phyloP scores from a whole-genome alignment of 2,113 vertebrate species.

The Fregata magnificens region DNA sequence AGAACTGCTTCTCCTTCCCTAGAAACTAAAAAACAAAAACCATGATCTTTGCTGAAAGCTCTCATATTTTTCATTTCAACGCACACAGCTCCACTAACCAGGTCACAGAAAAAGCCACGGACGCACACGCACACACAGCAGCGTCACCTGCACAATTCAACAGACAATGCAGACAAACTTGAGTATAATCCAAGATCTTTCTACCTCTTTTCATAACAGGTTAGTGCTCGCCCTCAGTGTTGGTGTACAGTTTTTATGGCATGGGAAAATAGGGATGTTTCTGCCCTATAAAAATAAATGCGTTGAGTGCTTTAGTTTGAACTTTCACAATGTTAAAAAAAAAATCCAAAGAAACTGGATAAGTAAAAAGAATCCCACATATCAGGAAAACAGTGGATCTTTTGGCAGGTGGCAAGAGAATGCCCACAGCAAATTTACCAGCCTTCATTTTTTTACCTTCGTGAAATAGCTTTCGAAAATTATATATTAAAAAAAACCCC shows the following conservation, averaged over 20 bases:
- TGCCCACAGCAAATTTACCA: slow-evolving; percentile 1
- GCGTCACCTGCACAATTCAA: slow-evolving; percentile 73
- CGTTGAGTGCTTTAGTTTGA: slow-evolving; percentile 81
- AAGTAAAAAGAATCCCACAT: slow-evolving; percentile 51
- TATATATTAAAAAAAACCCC: neutral
- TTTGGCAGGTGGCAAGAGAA: slow-evolving; percentile 42
- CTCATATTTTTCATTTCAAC: slow-evolving; percentile 59
- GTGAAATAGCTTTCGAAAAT: slow-evolving; percentile 71
- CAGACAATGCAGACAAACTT: slow-evolving; percentile 76
- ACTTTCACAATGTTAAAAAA: slow-evolving; percentile 52
- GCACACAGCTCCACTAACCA: slow-evolving; percentile 69
- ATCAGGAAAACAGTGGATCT: slow-evolving; percentile 56
- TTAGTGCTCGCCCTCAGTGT: slow-evolving; percentile 83
- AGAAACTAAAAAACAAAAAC: slow-evolving; percentile 65
- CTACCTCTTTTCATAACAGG: slow-evolving; percentile 88
- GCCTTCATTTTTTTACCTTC: slow-evolving; percentile 67
- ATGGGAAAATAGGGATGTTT: slow-evolving; percentile 84
- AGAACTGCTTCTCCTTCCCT: slow-evolving; percentile 19
- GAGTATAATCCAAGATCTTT: slow-evolving; percentile 81
- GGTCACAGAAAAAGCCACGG: slow-evolving; percentile 79
- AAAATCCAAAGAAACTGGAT: slow-evolving; percentile 65
- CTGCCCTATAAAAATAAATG: slow-evolving; percentile 86
- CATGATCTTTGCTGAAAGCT: slow-evolving; percentile 69
- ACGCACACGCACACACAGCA: slow-evolving; percentile 45
- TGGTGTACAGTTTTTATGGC: slow-evolving; percentile 87